Percentiles rank a stretch among this genome's conserved stretches.
phyloP scores from a whole-genome alignment of 1,140 invertebrate species.

The Drosophila rufa region DNA sequence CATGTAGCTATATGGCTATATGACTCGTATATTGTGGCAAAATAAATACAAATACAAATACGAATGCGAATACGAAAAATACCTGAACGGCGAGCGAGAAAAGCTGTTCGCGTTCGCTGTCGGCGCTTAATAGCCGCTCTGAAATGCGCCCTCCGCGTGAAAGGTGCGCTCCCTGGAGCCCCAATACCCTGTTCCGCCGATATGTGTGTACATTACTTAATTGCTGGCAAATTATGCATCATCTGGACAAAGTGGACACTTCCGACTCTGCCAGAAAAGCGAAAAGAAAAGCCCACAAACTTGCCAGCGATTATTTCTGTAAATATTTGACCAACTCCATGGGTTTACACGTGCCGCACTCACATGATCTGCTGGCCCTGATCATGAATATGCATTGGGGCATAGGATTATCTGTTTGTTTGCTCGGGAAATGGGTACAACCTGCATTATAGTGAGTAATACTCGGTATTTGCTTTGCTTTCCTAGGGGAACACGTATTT shows the following conservation, averaged over 20 bases:
- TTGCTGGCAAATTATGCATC: conserved; percentile 72
- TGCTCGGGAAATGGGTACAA: conserved; percentile 10
- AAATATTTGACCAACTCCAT: conserved; percentile 48
- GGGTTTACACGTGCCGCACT: conserved; percentile 53
- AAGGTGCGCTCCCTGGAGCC: conserved; percentile 49
- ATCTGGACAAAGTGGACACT: conserved; percentile 65
- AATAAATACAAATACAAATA: conserved; percentile 43
- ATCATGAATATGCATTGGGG: conserved; percentile 23
- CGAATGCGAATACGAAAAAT: conserved; percentile 38
- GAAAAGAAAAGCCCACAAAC: conserved; percentile 23
- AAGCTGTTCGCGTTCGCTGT: conserved; percentile 43
- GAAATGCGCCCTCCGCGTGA: conserved; percentile 67
- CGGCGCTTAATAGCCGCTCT: conserved; percentile 72
- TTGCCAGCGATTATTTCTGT: conserved; percentile 21
- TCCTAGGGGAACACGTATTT: background rate
- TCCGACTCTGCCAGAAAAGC: conserved; percentile 53
- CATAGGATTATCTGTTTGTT: conserved; percentile 8
- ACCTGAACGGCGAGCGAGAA: conserved; percentile 44
- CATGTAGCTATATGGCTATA: conserved; percentile 47
- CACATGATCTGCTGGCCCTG: conserved; percentile 40
- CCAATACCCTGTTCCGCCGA: background rate
- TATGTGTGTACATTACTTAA: conserved; percentile 64
- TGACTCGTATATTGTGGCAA: conserved; percentile 44
- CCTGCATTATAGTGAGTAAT: background rate
- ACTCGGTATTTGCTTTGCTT: conserved; percentile 4